A percentile compares a stretch with the other conserved stretches of the same genome.
Evolutionary conservation across 2,888 invertebrate genomes (phyloP).

Genomic region (Artemia sinica): DNA sequence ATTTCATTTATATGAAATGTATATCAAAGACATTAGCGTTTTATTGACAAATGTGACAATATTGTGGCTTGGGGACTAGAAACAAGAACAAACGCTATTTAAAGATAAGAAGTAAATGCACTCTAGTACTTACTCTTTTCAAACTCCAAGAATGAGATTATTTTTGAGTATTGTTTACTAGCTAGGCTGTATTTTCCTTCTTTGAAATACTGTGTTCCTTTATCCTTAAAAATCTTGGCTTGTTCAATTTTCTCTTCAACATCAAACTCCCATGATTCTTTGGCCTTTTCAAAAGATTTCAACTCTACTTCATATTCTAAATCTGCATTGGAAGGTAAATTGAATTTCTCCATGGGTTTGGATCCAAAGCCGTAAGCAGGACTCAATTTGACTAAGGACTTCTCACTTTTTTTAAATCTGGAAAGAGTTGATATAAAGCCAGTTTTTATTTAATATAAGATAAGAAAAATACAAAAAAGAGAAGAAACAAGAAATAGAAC

Average conservation of each 20-base stretch:
- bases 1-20: too few relatives aligned
- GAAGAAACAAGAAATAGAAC: too few relatives aligned
- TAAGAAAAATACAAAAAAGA: too few relatives aligned
- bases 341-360: conserved; percentile 46
- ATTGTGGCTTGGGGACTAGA: too few relatives aligned
- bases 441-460: too few relatives aligned
- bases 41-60: too few relatives aligned
- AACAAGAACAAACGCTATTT: not conserved
- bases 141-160: conserved; percentile 44
- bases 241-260: conserved; percentile 59
- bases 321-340: conserved; percentile 57
- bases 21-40: too few relatives aligned
- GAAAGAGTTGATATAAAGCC: not conserved
- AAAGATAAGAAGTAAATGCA: not conserved
- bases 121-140: conserved; percentile 34
- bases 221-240: conserved; percentile 64
- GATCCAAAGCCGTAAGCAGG: conserved; percentile 63
- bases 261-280: conserved; percentile 66
- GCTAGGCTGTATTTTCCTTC: conserved; percentile 56
- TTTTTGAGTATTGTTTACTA: conserved; percentile 66
- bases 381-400: conserved; percentile 50
- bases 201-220: conserved; percentile 78
- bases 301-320: conserved; percentile 66
- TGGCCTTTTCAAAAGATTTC: conserved; percentile 62
- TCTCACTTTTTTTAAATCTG: conserved; percentile 59